Evolutionary conservation across 1,140 invertebrate genomes (phyloP).

Genomic region (Argopecten irradians): DNA sequence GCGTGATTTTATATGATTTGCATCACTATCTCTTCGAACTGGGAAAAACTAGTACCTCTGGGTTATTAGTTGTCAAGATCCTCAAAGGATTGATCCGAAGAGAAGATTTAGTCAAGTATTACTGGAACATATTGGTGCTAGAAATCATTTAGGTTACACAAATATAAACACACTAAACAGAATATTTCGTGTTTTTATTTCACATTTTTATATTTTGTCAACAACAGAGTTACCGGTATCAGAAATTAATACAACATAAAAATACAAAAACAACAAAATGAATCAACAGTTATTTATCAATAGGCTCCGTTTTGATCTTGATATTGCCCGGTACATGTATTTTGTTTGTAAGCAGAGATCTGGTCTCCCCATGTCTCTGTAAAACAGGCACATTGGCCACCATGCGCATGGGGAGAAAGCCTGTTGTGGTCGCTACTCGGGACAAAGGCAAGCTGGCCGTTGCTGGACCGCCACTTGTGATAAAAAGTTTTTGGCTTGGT

Average conservation of each 20-base stretch:
- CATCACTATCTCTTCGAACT: no score
- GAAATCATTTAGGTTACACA: no score
- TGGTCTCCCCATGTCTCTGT: not conserved
- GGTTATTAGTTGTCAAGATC: no score
- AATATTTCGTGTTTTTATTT: no score
- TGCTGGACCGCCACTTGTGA: not conserved
- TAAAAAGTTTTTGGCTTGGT: slow-evolving; percentile 26
- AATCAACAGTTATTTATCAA: slow-evolving; percentile 10
- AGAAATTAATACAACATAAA: not conserved
- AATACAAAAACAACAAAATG: not conserved
- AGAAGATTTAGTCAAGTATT: no score
- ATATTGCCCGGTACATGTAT: not conserved
- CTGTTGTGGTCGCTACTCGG: not conserved
- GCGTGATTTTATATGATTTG: no score
- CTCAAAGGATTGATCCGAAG: no score
- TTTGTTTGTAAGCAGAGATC: not conserved
- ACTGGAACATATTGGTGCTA: no score
- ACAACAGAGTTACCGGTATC: not conserved
- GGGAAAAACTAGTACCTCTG: no score
- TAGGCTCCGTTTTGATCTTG: not conserved
- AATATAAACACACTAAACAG: no score
- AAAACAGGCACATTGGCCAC: not conserved
- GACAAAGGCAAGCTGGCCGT: not conserved
- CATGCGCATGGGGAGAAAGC: not conserved
- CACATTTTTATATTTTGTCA: not conserved